These are phyloP conservation scores for Arge pagana DNA, from an alignment of 2,888 invertebrate species.

Conservation along the genomic window DNA sequence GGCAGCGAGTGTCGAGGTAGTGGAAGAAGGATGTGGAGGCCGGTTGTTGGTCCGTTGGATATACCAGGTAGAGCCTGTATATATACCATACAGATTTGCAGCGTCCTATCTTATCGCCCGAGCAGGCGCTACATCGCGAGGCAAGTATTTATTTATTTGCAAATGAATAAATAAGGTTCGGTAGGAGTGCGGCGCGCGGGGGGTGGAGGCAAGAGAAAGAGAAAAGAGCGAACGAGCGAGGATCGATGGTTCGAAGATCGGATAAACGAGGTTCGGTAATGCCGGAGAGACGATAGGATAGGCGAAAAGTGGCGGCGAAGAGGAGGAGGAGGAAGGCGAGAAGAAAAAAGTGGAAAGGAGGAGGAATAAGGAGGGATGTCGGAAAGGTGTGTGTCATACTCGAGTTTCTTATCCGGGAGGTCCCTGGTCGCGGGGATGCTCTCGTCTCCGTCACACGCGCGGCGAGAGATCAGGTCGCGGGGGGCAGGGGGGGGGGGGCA, in stretches of 20 bases:
- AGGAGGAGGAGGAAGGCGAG: not conserved
- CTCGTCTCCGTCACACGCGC: too few species aligned
- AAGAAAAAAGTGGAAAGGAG: conserved; percentile 15
- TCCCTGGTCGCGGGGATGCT: too few species aligned
- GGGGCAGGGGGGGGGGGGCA: too few species aligned
- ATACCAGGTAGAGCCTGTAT: not conserved
- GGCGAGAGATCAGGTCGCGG: too few species aligned
- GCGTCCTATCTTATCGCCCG: conserved; percentile 51
- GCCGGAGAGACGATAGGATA: not conserved
- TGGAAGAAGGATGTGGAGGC: conserved; percentile 29
- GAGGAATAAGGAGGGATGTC: conserved; percentile 13
- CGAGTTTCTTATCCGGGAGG: too few species aligned
- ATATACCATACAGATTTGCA: not conserved
- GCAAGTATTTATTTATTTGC: conserved; percentile 53
- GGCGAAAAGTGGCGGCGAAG: not conserved
- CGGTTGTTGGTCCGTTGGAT: not conserved
- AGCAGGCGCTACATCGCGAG: conserved; percentile 38
- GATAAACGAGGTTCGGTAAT: conserved; percentile 3
- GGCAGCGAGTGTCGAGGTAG: conserved; percentile 32
- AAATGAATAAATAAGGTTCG: conserved; percentile 56
- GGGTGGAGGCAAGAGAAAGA: not conserved
- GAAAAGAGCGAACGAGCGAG: conserved; percentile 12
- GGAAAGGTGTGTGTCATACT: conserved; percentile 48
- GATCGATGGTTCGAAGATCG: not conserved
- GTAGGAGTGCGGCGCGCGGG: conserved; percentile 47